Conservation (phyloP, 1,140 invertebrate genomes). For the Trachymyrmex cornetzi region DNA sequence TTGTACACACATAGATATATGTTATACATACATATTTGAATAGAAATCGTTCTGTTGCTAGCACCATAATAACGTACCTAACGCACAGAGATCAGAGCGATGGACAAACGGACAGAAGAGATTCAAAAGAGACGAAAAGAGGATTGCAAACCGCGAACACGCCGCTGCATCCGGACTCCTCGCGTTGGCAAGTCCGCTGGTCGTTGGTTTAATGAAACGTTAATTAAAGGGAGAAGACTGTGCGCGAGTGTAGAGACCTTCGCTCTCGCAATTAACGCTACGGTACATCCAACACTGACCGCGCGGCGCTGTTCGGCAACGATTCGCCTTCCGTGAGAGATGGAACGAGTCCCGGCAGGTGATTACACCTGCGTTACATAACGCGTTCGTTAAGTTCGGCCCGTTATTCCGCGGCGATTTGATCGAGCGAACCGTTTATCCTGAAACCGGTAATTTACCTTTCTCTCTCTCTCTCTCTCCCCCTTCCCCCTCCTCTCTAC, state of each 20-base stretch:
- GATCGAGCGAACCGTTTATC: slow-evolving; percentile 76
- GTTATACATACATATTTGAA: neutral
- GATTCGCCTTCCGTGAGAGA: slow-evolving; percentile 61
- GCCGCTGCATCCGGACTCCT: slow-evolving; percentile 8
- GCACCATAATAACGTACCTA: neutral
- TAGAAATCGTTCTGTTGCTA: neutral
- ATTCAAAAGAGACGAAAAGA: neutral
- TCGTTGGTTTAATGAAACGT: slow-evolving; percentile 73
- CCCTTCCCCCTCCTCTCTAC: neutral
- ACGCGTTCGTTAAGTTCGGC: slow-evolving; percentile 69
- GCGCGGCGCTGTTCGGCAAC: slow-evolving; percentile 57
- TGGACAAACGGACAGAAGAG: neutral
- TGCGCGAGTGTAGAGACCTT: slow-evolving; percentile 64
- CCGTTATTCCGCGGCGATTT: slow-evolving; percentile 72
- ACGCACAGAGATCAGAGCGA: neutral
- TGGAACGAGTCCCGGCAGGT: slow-evolving; percentile 68
- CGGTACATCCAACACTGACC: slow-evolving; percentile 48
- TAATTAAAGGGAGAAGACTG: slow-evolving; percentile 70
- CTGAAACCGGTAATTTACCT: slow-evolving; percentile 72
- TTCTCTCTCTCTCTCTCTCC: neutral
- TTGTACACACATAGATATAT: too few relatives aligned
- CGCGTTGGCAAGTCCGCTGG: neutral
- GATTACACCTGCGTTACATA: slow-evolving; percentile 78
- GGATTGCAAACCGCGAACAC: slow-evolving; percentile 24
- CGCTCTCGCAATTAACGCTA: slow-evolving; percentile 71